These are phyloP conservation scores for Anolis carolinensis DNA, from an alignment of 2,113 vertebrate species.

Conservation along the genomic window DNA sequence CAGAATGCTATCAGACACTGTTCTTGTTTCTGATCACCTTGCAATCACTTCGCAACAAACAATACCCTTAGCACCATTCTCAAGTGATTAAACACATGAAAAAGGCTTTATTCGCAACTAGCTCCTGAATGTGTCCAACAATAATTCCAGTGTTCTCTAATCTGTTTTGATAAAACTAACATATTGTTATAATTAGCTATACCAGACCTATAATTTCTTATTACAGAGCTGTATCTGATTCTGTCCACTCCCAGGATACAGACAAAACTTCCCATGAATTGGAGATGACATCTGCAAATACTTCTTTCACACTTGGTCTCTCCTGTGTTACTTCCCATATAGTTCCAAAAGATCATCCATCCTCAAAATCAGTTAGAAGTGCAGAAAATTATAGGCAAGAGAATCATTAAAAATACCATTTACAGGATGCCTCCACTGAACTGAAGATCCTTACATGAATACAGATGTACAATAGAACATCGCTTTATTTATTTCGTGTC, in stretches of 20 bases:
- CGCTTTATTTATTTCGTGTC: too few species aligned
- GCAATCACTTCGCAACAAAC: neutral
- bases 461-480: neutral
- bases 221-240: neutral
- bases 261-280: neutral
- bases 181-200: neutral
- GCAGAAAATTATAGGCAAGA: neutral
- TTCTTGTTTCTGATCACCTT: neutral
- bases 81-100: neutral
- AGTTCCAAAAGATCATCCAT: neutral
- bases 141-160: neutral
- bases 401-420: neutral
- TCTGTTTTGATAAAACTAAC: neutral
- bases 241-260: neutral
- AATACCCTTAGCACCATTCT: neutral
- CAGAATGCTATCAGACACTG: rapidly evolving
- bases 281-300: neutral
- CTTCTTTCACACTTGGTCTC: neutral
- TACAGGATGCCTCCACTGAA: neutral
- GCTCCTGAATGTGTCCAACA: neutral
- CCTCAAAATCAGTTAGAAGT: neutral
- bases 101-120: neutral
- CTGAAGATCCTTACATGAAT: neutral
- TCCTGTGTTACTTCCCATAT: neutral
- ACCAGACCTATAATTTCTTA: neutral